These are phyloP conservation scores for Orussus abietinus DNA, from an alignment of 1,140 invertebrate genomes.

Conservation along the genomic window DNA sequence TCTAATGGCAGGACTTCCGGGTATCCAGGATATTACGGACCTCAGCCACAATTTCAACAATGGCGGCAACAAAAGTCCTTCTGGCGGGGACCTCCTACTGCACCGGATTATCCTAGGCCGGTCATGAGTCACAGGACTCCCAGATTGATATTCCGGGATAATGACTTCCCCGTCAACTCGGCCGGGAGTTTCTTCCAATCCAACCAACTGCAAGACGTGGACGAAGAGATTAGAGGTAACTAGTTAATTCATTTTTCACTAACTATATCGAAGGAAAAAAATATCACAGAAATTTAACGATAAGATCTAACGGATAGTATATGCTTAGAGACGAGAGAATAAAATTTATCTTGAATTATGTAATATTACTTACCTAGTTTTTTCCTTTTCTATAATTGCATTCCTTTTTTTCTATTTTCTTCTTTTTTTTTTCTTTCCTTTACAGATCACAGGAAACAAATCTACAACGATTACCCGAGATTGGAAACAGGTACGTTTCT, in stretches of 20 bases:
- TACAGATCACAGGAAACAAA: constrained; percentile 51
- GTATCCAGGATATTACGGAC: too few relatives aligned
- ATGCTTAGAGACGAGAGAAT: neutral
- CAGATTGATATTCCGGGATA: constrained; percentile 53
- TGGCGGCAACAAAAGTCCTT: constrained; percentile 47
- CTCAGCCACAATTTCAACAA: constrained; percentile 19
- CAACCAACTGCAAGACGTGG: constrained; percentile 45
- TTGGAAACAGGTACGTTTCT: constrained; percentile 47
- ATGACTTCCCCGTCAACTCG: constrained; percentile 37
- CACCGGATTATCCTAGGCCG: constrained; percentile 36
- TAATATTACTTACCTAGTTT: constrained; percentile 7
- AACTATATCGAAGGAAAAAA: too few relatives aligned
- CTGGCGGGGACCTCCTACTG: constrained; percentile 33
- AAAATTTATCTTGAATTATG: neutral
- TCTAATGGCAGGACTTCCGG: too few relatives aligned
- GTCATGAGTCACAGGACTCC: constrained; percentile 55
- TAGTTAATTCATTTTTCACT: neutral
- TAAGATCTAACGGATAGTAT: too few relatives aligned
- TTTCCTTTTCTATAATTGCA: constrained; percentile 3
- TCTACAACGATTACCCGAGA: constrained; percentile 46
- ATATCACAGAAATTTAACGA: too few relatives aligned
- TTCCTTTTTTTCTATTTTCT: neutral
- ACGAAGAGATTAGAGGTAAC: constrained; percentile 49
- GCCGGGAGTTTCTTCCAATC: constrained; percentile 44
- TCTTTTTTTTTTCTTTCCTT: constrained; percentile 21